Conservation (phyloP, 2,113 vertebrate genomes). For the Syngnathus typhle region DNA sequence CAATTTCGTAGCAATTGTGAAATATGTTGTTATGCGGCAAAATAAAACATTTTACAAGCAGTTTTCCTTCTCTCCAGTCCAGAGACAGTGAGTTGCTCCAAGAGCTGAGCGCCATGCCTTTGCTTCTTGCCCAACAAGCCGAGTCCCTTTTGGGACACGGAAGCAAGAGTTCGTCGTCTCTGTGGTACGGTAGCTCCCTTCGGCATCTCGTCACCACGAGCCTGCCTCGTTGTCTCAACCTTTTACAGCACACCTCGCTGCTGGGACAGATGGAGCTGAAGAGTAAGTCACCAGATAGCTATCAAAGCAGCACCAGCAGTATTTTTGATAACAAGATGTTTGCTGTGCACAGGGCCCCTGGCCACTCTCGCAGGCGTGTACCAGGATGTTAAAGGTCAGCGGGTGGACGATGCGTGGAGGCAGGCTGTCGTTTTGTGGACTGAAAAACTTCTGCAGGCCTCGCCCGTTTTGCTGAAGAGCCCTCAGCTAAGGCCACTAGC, state of each 20-base stretch:
- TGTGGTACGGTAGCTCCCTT: conserved; percentile 65
- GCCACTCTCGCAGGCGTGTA: conserved; percentile 78
- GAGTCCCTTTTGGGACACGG: conserved; percentile 48
- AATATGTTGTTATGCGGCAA: not conserved
- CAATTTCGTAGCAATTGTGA: not conserved
- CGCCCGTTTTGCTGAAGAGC: conserved; percentile 65
- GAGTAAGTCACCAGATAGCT: conserved; percentile 63
- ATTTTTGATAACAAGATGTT: not conserved
- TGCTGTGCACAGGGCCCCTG: conserved; percentile 68
- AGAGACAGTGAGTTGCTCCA: conserved; percentile 59
- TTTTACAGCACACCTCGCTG: conserved; percentile 62
- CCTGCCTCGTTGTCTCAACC: conserved; percentile 61
- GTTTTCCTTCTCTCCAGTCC: conserved; percentile 53
- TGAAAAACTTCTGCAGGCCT: conserved; percentile 53
- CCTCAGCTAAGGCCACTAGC: conserved; percentile 66
- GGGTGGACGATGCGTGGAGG: conserved; percentile 71
- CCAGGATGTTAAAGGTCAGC: conserved; percentile 74
- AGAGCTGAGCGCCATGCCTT: conserved; percentile 46
- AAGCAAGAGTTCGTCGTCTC: conserved; percentile 14
- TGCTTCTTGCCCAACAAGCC: conserved; percentile 44
- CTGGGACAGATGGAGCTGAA: conserved; percentile 76
- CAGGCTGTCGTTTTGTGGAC: conserved; percentile 61
- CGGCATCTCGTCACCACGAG: conserved; percentile 43
- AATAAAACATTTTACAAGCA: not conserved
- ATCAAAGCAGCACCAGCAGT: too few species aligned